A percentile compares a stretch with the other conserved stretches of the same genome.
These are phyloP conservation scores for Lepus oiostolus DNA, from an alignment of 2,797 vertebrate genomes.

Conservation along the genomic window DNA sequence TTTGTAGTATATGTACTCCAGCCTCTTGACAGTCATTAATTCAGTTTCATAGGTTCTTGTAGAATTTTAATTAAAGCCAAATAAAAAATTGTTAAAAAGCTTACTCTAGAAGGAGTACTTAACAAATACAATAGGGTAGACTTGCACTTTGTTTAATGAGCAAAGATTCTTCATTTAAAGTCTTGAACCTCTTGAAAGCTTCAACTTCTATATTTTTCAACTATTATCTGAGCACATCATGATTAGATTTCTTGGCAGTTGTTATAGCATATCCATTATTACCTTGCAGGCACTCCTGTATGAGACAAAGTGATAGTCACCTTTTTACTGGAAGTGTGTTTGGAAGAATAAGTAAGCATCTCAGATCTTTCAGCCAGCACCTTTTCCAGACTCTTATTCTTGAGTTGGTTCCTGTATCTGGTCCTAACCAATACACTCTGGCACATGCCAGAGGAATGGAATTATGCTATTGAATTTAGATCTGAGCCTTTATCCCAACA, in stretches of 20 bases:
- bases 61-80: constrained; percentile 51
- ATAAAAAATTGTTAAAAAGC: constrained; percentile 7
- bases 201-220: constrained; percentile 5
- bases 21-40: not conserved
- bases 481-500: not conserved
- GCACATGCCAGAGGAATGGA: not conserved
- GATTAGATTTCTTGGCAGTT: constrained; percentile 26
- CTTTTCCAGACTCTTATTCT: not conserved
- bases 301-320: not conserved
- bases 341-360: constrained; percentile 44
- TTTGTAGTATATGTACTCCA: constrained; percentile 31
- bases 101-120: constrained; percentile 10
- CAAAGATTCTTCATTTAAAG: constrained; percentile 14
- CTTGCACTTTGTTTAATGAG: constrained; percentile 47
- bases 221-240: not conserved
- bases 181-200: constrained; percentile 41
- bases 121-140: not conserved
- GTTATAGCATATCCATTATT: not conserved
- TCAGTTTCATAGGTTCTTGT: constrained; percentile 14
- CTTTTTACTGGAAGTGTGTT: constrained; percentile 18
- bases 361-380: not conserved
- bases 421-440: constrained; percentile 7
- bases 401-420: constrained; percentile 1
- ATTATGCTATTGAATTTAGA: not conserved
- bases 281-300: not conserved